A percentile compares a stretch with the other conserved stretches of the same genome.
Evolutionary conservation across 2,797 vertebrate species (phyloP).

Genomic region (Miichthys miiuy): DNA sequence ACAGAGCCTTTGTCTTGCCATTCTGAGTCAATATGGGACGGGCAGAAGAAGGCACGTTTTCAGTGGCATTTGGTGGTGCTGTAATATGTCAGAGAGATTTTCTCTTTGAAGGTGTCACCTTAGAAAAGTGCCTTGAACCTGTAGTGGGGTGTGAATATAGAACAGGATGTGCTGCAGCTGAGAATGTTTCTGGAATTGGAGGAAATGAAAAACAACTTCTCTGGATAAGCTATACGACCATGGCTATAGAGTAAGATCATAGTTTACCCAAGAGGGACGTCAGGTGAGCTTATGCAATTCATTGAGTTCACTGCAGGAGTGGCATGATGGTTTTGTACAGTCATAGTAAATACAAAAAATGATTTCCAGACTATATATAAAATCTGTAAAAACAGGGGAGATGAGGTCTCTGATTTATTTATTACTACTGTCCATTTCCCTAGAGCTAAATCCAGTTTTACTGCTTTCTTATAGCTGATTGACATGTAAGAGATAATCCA

Average conservation of each 20-base stretch:
- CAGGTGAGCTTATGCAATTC: neutral
- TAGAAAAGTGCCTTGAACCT: constrained; percentile 38
- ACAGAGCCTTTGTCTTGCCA: constrained; percentile 33
- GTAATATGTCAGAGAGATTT: constrained; percentile 55
- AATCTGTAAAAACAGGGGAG: constrained; percentile 9
- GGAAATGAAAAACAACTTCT: neutral
- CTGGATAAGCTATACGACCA: neutral
- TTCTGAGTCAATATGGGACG: constrained; percentile 17
- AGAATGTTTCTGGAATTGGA: constrained; percentile 15
- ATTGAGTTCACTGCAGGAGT: neutral
- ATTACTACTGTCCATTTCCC: neutral
- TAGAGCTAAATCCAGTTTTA: constrained; percentile 8
- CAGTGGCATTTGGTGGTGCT: constrained; percentile 49
- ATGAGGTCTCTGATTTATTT: constrained; percentile 13
- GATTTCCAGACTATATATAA: neutral
- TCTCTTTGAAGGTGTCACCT: constrained; percentile 47
- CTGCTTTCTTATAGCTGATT: constrained; percentile 39
- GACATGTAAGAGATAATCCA: constrained; percentile 50
- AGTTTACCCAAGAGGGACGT: constrained; percentile 13
- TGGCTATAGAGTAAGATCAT: too few relatives aligned
- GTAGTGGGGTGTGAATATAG: constrained; percentile 27
- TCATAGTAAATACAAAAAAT: neutral
- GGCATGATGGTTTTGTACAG: neutral
- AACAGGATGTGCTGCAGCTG: constrained; percentile 10
- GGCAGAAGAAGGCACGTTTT: constrained; percentile 12